Percentiles rank a stretch among this genome's conserved stretches.
Evolutionary conservation across 1,140 invertebrate genomes (phyloP).

Genomic region (Xylocopa sonorina): DNA sequence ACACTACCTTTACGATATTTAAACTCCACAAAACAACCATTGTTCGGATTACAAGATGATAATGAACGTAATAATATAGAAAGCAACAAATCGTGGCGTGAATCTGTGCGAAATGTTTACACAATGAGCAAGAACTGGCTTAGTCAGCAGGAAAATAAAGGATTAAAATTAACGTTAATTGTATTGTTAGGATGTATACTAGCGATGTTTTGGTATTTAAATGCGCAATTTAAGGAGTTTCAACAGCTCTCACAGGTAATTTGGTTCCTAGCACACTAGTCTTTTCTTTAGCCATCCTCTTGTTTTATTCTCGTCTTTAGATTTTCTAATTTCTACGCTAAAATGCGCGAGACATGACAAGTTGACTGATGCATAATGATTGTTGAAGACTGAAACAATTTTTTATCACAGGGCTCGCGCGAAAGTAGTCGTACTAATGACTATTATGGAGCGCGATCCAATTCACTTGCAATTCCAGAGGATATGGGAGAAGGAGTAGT

Average conservation of each 20-base stretch:
- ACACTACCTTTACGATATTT: constrained; percentile 53
- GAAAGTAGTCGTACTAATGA: constrained; percentile 76
- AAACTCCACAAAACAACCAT: constrained; percentile 61
- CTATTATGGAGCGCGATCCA: constrained; percentile 66
- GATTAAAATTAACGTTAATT: constrained; percentile 85
- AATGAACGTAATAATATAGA: not conserved
- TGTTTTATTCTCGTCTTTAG: constrained; percentile 24
- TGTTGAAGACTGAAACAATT: not conserved
- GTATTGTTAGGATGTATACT: constrained; percentile 86
- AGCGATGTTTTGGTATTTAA: constrained; percentile 87
- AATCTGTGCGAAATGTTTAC: constrained; percentile 58
- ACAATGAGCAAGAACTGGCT: constrained; percentile 82
- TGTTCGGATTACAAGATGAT: constrained; percentile 46
- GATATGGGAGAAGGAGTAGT: constrained; percentile 89
- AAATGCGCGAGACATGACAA: no score
- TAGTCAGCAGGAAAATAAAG: constrained; percentile 87
- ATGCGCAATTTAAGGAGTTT: constrained; percentile 82
- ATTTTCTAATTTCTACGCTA: no score
- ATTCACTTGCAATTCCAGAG: constrained; percentile 81
- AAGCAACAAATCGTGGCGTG: constrained; percentile 57
- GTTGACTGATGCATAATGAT: not conserved
- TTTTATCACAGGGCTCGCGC: constrained; percentile 72
- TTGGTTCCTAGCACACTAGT: not conserved
- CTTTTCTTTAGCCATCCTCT: not conserved
- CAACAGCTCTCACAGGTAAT: constrained; percentile 86